These are phyloP conservation scores for Plumapathes pennacea DNA, from an alignment of 92 coral and sea anemone genomes.

Conservation along the genomic window DNA sequence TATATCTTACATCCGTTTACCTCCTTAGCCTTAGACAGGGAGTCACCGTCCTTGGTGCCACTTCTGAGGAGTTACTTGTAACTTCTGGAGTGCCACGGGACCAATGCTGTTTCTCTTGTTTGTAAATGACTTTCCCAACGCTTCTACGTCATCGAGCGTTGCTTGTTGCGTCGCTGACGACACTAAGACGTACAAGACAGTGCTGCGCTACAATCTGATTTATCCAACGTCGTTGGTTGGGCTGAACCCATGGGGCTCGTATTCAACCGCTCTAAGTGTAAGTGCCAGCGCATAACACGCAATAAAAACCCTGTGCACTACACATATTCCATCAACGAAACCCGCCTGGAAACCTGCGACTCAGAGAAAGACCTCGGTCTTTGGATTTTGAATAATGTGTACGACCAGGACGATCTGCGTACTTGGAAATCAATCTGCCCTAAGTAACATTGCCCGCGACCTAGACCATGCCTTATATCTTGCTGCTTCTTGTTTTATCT, in stretches of 20 bases:
- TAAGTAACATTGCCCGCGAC: too few species aligned
- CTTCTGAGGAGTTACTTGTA: constrained; percentile 20
- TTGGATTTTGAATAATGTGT: constrained; percentile 12
- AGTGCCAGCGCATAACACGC: neutral
- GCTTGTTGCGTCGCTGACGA: too few species aligned
- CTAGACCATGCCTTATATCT: too few species aligned
- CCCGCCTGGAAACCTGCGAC: constrained; percentile 5
- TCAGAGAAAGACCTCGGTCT: constrained; percentile 26
- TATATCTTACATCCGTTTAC: too few species aligned
- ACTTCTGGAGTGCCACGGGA: constrained; percentile 33
- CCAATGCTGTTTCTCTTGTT: constrained; percentile 3
- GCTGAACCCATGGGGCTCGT: constrained; percentile 4
- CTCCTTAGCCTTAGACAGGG: too few species aligned
- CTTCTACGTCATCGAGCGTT: constrained; percentile 12
- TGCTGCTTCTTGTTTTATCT: too few species aligned
- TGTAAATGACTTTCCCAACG: neutral
- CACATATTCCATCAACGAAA: constrained; percentile 1
- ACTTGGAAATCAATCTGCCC: too few species aligned
- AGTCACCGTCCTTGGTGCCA: constrained; percentile 33
- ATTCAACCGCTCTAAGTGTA: constrained; percentile 10
- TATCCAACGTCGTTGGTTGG: constrained; percentile 12
- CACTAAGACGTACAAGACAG: too few species aligned
- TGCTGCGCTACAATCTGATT: constrained; percentile 17
- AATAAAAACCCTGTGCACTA: constrained; percentile 3
- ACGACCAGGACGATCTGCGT: too few species aligned